Base-by-base conservation (phyloP, 2,113 vertebrate species). In the Girardinichthys multiradiatus region DNA sequence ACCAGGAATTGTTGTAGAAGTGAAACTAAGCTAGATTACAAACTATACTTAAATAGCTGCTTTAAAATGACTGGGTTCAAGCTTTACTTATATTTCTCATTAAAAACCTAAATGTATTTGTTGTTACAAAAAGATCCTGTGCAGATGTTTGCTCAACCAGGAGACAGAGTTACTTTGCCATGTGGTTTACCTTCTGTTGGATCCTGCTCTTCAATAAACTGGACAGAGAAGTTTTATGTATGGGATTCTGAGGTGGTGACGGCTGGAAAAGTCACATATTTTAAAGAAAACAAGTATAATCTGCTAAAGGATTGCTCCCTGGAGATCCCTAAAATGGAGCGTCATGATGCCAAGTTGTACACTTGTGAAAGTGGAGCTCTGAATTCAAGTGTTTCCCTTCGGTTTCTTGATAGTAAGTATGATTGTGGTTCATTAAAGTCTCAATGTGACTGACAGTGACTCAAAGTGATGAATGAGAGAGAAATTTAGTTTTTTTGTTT, bases 221-320 rank as follows among this genome's bases (percentile, higher is more conserved):
- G 90, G 90, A 79, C 35, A 1, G 12, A 7, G 14, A 17, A 0
- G 9, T 0, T 60, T 27, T 68, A 13, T n/a, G 2, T 26, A 4
- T 13, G 26, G 11, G 9, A 9, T 0, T 13, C 11, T 19, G 21
- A 61, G 17, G 48, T 87, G 61, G 86, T 85, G 70, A 80, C 29
- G 8, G 74, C 39, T 28, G 90, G 87, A 64, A 48, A 1, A 29
- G 48, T 77, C 26, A 74, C 6, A 17, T 33, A 2, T 21, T 30
- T 33, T 33, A 33, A 62, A 1, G 0, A 10, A 24, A 13, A 2
- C 58, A 79, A 61, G 31, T 3, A 80, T 1, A 11, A 1, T 4
- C 58, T 82, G 14, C 73, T 58, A 2, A 31, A 21, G 33, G 58
- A 87, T 78, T 92, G 90, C 63, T 89, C 85, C 60, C 84, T 92